phyloP scores from a whole-genome alignment of 2,797 vertebrate species.

The Cacajao melanocephalus region DNA sequence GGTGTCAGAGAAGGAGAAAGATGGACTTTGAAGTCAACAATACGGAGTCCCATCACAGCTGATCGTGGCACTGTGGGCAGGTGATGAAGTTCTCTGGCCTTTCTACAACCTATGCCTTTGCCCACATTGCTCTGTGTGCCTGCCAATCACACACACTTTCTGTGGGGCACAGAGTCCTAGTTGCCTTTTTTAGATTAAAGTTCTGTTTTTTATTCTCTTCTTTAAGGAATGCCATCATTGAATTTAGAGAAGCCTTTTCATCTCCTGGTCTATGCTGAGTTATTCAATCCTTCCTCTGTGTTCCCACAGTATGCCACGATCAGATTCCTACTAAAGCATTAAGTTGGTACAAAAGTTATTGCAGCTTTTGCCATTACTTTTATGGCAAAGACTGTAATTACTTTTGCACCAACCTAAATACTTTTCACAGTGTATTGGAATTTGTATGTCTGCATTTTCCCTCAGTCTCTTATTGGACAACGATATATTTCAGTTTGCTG shows the following conservation, averaged over 20 bases:
- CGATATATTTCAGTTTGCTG: not conserved
- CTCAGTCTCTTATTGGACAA: not conserved
- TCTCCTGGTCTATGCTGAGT: rapidly evolving
- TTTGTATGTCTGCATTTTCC: not conserved
- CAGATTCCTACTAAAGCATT: not conserved
- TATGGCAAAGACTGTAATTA: too few relatives aligned
- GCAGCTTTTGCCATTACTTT: not conserved
- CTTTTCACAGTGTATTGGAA: not conserved
- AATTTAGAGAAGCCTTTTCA: not conserved
- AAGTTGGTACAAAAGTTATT: not conserved
- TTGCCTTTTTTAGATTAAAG: not conserved
- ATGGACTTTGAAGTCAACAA: not conserved
- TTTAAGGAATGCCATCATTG: not conserved
- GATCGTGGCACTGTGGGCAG: not conserved
- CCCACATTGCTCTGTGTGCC: not conserved
- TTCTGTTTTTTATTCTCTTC: not conserved
- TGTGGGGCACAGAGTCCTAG: not conserved
- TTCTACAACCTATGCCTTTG: not conserved
- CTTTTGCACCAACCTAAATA: not conserved
- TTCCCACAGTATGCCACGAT: too few relatives aligned
- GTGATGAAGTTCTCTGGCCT: not conserved
- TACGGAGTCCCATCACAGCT: not conserved
- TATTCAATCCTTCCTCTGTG: not conserved
- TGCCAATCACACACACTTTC: not conserved
- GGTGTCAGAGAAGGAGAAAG: not conserved